phyloP scores from a whole-genome alignment of 1,140 invertebrate genomes.

The Hypsibius dujardini region DNA sequence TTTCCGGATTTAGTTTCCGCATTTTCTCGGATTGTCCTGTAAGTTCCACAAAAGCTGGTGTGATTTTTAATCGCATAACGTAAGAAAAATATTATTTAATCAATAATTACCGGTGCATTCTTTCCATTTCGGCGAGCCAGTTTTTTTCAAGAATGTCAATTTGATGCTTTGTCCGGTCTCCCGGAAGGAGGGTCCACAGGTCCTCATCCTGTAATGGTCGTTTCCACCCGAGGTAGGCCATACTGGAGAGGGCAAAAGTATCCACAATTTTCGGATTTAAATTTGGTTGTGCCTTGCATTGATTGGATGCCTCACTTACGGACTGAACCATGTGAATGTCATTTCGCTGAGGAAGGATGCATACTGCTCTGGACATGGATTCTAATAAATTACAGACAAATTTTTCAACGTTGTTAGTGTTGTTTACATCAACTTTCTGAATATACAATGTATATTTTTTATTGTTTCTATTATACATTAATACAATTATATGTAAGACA shows the following conservation, averaged over 20 bases:
- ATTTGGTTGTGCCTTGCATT: background rate
- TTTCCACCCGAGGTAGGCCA: conserved; percentile 19
- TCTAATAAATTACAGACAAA: background rate
- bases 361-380: conserved; percentile 17
- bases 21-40: too few relatives aligned
- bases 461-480: too few relatives aligned
- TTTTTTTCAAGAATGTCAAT: background rate
- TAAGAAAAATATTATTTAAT: background rate
- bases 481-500: too few relatives aligned
- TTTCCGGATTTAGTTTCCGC: too few relatives aligned
- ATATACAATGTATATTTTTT: too few relatives aligned
- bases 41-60: too few relatives aligned
- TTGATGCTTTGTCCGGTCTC: conserved; percentile 15
- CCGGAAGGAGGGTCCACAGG: conserved; percentile 19
- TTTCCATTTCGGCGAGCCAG: background rate
- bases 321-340: conserved; percentile 17
- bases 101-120: background rate
- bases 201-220: conserved; percentile 17
- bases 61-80: background rate
- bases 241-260: conserved; percentile 13
- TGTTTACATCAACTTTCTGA: too few relatives aligned
- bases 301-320: conserved; percentile 5
- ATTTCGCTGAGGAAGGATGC: conserved; percentile 10
- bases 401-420: too few relatives aligned
- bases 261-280: too few relatives aligned